Conservation (phyloP, 37 sponge, comb jelly and placozoan genomes). For the Halisarca cf. caerulea region DNA sequence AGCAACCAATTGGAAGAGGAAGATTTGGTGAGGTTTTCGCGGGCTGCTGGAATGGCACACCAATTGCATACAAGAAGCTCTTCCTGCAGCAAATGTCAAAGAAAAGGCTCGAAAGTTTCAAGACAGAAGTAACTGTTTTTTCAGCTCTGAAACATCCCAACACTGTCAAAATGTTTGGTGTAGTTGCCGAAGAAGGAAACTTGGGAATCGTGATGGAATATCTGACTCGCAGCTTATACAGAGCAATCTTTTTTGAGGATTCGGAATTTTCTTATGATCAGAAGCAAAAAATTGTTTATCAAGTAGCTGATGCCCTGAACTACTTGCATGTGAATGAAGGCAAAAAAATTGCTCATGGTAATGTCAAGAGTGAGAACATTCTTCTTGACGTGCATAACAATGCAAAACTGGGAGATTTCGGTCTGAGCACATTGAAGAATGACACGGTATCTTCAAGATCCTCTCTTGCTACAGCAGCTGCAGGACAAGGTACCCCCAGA, state of each 20-base stretch:
- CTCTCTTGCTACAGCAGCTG: background rate
- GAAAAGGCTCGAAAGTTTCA: slow-evolving; percentile 2
- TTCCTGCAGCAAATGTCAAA: slow-evolving; percentile 27
- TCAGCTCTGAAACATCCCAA: slow-evolving; percentile 28
- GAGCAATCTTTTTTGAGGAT: slow-evolving; percentile 34
- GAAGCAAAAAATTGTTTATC: slow-evolving; percentile 32
- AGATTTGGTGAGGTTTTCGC: slow-evolving; percentile 38
- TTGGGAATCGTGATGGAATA: slow-evolving; percentile 51
- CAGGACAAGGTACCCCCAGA: slow-evolving; percentile 52
- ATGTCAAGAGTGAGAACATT: slow-evolving; percentile 46
- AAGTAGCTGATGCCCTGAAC: slow-evolving; percentile 33
- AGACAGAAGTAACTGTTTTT: slow-evolving; percentile 26
- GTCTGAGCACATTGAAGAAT: slow-evolving; percentile 31
- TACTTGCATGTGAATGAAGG: slow-evolving; percentile 44
- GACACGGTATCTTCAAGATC: slow-evolving; percentile 28
- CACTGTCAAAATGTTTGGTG: slow-evolving; percentile 46
- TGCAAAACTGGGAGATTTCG: slow-evolving; percentile 45
- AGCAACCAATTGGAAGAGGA: slow-evolving; percentile 39
- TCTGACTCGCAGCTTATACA: slow-evolving; percentile 20
- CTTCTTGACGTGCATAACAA: slow-evolving; percentile 32
- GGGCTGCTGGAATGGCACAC: slow-evolving; percentile 12
- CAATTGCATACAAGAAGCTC: slow-evolving; percentile 49
- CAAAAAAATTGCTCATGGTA: slow-evolving; percentile 42
- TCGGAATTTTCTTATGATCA: background rate
- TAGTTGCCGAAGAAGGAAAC: slow-evolving; percentile 9